phyloP scores from a whole-genome alignment of 1,140 invertebrate species.

The Meloidogyne floridensis region DNA sequence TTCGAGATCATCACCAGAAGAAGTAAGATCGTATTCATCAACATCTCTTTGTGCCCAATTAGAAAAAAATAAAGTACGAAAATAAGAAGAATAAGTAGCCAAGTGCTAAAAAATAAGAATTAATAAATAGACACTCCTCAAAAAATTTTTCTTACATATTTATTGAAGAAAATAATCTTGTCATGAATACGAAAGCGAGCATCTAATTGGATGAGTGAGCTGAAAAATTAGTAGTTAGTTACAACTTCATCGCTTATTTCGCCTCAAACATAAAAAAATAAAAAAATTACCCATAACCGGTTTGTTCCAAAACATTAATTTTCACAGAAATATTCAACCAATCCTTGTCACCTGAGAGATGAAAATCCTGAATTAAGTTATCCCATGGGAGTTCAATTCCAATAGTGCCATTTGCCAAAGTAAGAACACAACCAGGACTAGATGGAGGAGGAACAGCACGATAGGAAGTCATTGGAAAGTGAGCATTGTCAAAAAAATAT shows the following conservation, averaged over 20 bases:
- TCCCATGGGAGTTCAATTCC: neutral
- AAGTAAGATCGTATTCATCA: neutral
- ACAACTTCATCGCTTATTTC: neutral
- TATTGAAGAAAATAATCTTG: neutral
- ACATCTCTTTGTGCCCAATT: neutral
- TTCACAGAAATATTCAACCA: neutral
- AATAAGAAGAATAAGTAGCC: neutral
- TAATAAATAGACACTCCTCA: neutral
- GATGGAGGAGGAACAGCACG: neutral
- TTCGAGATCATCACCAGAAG: neutral
- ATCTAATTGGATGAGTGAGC: neutral
- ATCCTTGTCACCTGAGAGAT: neutral
- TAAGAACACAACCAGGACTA: neutral
- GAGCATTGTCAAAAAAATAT: constrained; percentile 3
- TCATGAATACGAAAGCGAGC: neutral
- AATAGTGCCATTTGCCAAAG: constrained; percentile 3
- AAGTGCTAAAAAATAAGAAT: neutral
- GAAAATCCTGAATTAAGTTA: neutral
- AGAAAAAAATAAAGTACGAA: neutral
- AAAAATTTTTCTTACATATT: neutral
- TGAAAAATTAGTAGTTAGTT: no score
- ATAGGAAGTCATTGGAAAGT: neutral
- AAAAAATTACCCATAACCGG: neutral
- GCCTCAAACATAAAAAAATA: neutral
- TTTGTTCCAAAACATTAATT: neutral